A percentile compares a stretch with the other conserved stretches of the same genome.
phyloP scores from a whole-genome alignment of 2,888 invertebrate genomes.

The Tridacna crocea region DNA sequence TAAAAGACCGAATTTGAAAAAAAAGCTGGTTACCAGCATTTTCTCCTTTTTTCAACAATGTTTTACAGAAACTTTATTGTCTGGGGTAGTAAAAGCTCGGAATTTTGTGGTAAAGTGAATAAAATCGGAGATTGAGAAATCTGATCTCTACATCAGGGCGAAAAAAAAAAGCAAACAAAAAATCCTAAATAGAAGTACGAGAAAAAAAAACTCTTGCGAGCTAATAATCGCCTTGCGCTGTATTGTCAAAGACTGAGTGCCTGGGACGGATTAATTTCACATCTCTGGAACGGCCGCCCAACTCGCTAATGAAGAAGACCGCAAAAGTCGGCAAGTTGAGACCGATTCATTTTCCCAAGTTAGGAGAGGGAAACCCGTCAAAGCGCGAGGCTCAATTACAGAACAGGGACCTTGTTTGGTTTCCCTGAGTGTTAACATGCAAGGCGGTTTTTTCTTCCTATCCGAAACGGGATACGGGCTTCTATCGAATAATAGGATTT shows the following conservation, averaged over 20 bases:
- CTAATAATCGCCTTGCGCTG: background rate
- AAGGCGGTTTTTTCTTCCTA: slow-evolving; percentile 29
- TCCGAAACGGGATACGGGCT: slow-evolving; percentile 15
- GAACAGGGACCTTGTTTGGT: slow-evolving; percentile 32
- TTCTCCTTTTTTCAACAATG: too few relatives aligned
- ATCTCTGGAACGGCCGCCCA: background rate
- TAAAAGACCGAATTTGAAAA: too few relatives aligned
- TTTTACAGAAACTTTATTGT: too few relatives aligned
- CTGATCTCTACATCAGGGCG: too few relatives aligned
- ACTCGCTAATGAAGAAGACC: slow-evolving; percentile 26
- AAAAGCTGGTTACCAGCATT: too few relatives aligned
- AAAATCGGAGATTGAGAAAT: too few relatives aligned
- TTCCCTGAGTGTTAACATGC: slow-evolving; percentile 43
- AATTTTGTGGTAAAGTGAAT: too few relatives aligned
- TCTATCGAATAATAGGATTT: slow-evolving; percentile 22
- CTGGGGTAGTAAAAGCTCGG: too few relatives aligned
- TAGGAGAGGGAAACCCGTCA: slow-evolving; percentile 43
- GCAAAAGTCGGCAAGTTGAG: slow-evolving; percentile 21
- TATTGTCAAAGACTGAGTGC: slow-evolving; percentile 8
- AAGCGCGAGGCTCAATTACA: slow-evolving; percentile 44
- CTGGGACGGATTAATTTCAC: slow-evolving; percentile 22
- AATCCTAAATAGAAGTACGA: too few relatives aligned
- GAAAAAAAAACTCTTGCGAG: too few relatives aligned
- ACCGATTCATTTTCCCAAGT: slow-evolving; percentile 40
- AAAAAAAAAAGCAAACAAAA: too few relatives aligned